Evolutionary conservation across 2,888 invertebrate genomes (phyloP), one percentile per base, ranked within the genome.

Genomic region (Drosophila borealis): DNA sequence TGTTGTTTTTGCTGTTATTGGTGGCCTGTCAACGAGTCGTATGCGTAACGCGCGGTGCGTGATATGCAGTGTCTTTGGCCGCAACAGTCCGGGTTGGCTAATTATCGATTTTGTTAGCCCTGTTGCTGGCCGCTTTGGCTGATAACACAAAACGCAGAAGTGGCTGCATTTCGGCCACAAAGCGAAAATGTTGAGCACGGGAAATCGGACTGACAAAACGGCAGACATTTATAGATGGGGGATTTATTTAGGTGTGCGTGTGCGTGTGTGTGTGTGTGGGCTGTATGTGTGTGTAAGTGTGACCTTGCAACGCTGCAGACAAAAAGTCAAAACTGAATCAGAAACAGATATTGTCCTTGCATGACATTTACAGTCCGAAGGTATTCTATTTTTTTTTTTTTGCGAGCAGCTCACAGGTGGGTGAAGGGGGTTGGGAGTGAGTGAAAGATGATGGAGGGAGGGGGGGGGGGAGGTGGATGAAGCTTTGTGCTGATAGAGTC

Each of bases 71-170:
- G n/a, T 10, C 19, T n/a, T 34, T 34, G 5, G 44, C 51, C 64
- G 41, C 41, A 21, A 29, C 29, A 29, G 29, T 29, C 8, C 29
- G 14, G n/a, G 19, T 21, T 14, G 53, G 45, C 60, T 69, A 81
- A 83, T 82, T 86, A 81, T 81, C 49, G 87, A 81, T 81, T 83
- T 78, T 51, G 46, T 50, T 48, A 29, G 44, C 25, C 42, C 42
- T 63, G 14, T 51, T 63, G 53, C 64, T 51, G 17, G 10, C 10
- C 13, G 14, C 10, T 49, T 41, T 21, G 33, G 42, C 25, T 64
- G 65, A 65, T 65, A 51, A 9, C 33, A 10, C 41, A 53, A 39
- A 63, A 42, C 42, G 37, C 29, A 51, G 1, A 61, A 51, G 46
- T 55, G 55, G 34, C 19, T 49, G 41, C 70, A 60, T 44, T 64